Evolutionary conservation across 2,888 invertebrate species (phyloP), one percentile per base, ranked within the genome.

Genomic region (Choristoneura rosaceana): DNA sequence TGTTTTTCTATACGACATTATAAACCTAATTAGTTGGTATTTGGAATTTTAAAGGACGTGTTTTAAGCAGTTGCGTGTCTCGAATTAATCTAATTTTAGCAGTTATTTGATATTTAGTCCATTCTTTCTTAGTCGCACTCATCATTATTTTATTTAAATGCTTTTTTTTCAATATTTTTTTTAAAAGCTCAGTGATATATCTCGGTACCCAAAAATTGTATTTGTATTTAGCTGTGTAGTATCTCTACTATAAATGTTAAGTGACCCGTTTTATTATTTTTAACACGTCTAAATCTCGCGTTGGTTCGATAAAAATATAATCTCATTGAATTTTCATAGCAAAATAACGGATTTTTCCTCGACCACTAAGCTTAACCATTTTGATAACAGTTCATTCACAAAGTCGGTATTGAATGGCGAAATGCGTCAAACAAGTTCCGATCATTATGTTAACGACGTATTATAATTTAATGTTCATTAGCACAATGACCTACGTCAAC

Each of bases 1-100:
- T 74, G 70, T 66, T 74, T 73, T 75, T 73, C 65, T 59, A 15
- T 25, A 52, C 64, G 38, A 52, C 61, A 70, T 73, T 73, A 66
- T 58, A 60, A 65, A 64, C 59, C 69, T 69, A 73, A 73, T 73
- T 73, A 68, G 47, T 62, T 59, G 41, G 47, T 60, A 62, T 64
- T 55, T 55, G 34, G 17, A 4, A 55, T 66, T 34, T 47, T 38
- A 61, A 34, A 14, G 10, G 58, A 43, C 43, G 43, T 34, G 45
- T 17, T 55, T 55, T 25, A 4, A 5, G 4, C 12, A 10, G 55
- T 25, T 25, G 17, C 10, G 25, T 3, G 17, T 9, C 25, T 55
- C 25, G 3, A 3, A 52, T 17, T 3, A 17, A 17, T 4, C 12
- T 55, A 25, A 9, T 10, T 10, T 55, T 0, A 10, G 4, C 12